Percentiles rank a stretch among this genome's conserved stretches.
phyloP scores from a whole-genome alignment of 2,888 invertebrate genomes.

The Limnephilus marmoratus region DNA sequence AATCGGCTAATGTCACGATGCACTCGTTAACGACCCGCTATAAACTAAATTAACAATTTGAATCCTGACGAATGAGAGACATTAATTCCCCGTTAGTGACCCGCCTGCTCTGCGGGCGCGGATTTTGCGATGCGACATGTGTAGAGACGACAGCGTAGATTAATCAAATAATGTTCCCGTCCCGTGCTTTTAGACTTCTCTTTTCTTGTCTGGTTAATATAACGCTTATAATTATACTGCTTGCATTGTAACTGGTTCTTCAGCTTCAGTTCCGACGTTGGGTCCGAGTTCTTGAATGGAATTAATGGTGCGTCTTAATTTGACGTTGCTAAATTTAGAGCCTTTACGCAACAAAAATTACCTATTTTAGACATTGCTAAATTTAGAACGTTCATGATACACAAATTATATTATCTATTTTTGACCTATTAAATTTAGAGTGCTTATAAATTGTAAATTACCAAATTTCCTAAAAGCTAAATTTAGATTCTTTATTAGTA shows the following conservation, averaged over 20 bases:
- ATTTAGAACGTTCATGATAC: neutral
- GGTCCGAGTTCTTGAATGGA: neutral
- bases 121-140: neutral
- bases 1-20: conserved; percentile 6
- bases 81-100: conserved; percentile 33
- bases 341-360: neutral
- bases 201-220: neutral
- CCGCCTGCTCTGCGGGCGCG: neutral
- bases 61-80: conserved; percentile 24
- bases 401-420: too few species aligned
- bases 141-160: neutral
- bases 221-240: neutral
- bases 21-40: conserved; percentile 33
- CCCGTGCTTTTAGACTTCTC: neutral
- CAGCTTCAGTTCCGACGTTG: neutral
- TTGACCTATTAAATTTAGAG: too few species aligned
- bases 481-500: too few species aligned
- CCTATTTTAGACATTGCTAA: neutral
- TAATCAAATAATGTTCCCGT: neutral
- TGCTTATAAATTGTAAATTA: too few species aligned
- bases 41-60: conserved; percentile 48
- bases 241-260: neutral
- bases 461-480: too few species aligned
- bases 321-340: neutral
- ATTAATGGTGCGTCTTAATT: neutral